Evolutionary conservation across 2,113 vertebrate genomes (phyloP).

Genomic region (Aviceda subcristata): DNA sequence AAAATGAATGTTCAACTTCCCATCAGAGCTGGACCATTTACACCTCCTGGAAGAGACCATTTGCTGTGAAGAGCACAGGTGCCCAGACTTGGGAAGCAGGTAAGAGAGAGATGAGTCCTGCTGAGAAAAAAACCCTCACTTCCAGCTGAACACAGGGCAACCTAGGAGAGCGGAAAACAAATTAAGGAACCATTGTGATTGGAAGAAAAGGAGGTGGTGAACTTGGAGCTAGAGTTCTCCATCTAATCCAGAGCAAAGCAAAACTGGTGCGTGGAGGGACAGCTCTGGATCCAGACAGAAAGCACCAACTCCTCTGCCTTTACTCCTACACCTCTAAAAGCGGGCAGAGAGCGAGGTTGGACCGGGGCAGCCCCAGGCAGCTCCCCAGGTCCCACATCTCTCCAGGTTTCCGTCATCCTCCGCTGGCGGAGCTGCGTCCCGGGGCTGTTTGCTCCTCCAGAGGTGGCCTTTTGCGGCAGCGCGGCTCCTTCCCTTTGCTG

Average conservation of each 20-base stretch:
- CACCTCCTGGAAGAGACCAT: not conserved
- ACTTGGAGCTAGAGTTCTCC: not conserved
- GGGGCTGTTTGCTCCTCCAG: not conserved
- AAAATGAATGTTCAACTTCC: not conserved
- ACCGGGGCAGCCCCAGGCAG: not conserved
- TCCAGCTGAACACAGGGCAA: not conserved
- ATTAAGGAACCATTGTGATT: not conserved
- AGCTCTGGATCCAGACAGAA: not conserved
- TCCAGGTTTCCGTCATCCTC: not conserved
- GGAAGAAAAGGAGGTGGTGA: not conserved
- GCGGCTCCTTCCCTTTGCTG: not conserved
- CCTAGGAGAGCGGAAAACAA: not conserved
- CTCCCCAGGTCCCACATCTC: not conserved
- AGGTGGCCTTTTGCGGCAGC: not conserved
- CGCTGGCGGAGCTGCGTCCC: not conserved
- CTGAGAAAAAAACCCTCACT: not conserved
- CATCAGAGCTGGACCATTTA: not conserved
- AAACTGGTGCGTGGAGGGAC: not conserved
- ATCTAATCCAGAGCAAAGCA: not conserved
- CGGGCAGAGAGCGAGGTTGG: not conserved
- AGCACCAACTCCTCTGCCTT: not conserved
- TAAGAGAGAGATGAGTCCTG: not conserved
- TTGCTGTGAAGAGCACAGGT: not conserved
- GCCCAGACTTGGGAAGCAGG: not conserved
- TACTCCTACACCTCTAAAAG: not conserved